A percentile compares a stretch with the other conserved stretches of the same genome.
These are phyloP conservation scores for Neoarius graeffei DNA, from an alignment of 2,113 vertebrate genomes.

Conservation along the genomic window DNA sequence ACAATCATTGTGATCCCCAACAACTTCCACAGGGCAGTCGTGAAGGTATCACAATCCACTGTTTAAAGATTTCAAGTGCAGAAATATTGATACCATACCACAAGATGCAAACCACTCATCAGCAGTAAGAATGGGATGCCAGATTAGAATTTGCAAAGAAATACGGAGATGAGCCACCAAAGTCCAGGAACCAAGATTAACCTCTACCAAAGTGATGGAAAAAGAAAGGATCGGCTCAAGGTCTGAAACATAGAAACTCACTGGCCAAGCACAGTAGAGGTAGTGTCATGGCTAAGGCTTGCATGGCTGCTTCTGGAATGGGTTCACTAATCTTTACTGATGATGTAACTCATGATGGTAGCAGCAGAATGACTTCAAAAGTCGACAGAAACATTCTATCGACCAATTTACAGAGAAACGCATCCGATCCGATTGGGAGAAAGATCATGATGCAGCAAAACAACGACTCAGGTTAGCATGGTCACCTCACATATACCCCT, in stretches of 20 bases:
- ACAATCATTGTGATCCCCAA: too few species aligned
- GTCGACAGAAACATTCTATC: neutral
- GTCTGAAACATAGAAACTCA: neutral
- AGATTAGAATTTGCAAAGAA: neutral
- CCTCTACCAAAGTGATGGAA: neutral
- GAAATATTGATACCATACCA: neutral
- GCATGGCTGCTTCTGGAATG: neutral
- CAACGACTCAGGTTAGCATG: neutral
- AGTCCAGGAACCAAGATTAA: neutral
- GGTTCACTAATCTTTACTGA: neutral
- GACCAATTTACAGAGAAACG: neutral
- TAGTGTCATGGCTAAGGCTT: neutral
- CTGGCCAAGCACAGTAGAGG: neutral
- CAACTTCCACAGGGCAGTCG: neutral
- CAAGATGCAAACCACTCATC: neutral
- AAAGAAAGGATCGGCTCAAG: neutral
- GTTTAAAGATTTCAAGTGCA: neutral
- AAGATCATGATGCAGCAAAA: neutral
- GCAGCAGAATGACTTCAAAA: neutral
- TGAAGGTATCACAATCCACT: neutral
- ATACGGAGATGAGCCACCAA: neutral
- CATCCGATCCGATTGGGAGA: neutral
- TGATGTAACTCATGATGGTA: neutral
- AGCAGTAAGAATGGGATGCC: neutral
- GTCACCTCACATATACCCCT: too few species aligned